A percentile compares a stretch with the other conserved stretches of the same genome.
Evolutionary conservation across 2,888 invertebrate genomes (phyloP).

Genomic region (Habroteleia sp.): DNA sequence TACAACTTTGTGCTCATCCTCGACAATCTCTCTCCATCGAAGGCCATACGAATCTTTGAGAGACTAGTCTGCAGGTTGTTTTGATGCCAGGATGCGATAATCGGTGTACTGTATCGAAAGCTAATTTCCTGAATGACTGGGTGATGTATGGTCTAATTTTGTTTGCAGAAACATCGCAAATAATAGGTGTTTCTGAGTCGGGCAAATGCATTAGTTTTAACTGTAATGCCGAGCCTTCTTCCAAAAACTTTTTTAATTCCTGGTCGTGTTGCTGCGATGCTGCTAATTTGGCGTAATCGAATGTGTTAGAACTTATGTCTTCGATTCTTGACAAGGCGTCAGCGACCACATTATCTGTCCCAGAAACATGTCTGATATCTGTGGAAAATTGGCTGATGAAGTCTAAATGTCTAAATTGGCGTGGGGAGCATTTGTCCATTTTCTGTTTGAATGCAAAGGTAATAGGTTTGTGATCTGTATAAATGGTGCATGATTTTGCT

Average conservation of each 20-base stretch:
- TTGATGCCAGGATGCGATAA: not conserved
- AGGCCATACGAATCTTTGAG: not conserved
- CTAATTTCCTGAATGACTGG: not conserved
- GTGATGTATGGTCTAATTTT: not conserved
- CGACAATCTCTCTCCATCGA: not conserved
- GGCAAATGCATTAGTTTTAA: too few species aligned
- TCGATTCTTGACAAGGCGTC: not conserved
- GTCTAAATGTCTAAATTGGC: not conserved
- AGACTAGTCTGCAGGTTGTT: not conserved
- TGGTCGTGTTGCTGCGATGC: not conserved
- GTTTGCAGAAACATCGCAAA: not conserved
- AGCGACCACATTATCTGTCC: not conserved
- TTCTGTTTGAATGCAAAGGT: conserved; percentile 1
- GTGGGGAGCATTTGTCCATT: conserved; percentile 29
- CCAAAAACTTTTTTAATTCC: not conserved
- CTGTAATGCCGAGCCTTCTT: too few species aligned
- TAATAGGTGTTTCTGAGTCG: not conserved
- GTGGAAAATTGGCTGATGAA: conserved; percentile 2
- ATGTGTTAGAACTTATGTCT: not conserved
- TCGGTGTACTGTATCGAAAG: not conserved
- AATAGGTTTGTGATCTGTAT: conserved; percentile 56
- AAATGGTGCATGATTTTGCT: not conserved
- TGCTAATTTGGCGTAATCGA: not conserved
- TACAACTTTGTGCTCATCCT: not conserved
- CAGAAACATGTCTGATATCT: not conserved